A percentile compares a stretch with the other conserved stretches of the same genome.
These are phyloP conservation scores for Phrynocephalus forsythii DNA, from an alignment of 2,797 vertebrate species.

Conservation along the genomic window DNA sequence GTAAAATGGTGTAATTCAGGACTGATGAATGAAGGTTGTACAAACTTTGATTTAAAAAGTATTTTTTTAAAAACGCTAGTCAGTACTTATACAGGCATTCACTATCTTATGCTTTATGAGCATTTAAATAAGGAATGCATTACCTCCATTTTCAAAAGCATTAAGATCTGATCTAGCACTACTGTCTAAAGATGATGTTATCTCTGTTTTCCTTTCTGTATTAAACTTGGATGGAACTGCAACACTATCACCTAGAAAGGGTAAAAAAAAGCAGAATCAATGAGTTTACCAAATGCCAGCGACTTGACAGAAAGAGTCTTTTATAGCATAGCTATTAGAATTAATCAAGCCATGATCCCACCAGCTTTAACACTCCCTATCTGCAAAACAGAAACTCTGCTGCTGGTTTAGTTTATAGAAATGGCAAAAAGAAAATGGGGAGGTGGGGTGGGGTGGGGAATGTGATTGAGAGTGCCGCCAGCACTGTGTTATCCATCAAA, in stretches of 20 bases:
- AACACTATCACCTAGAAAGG: conserved; percentile 64
- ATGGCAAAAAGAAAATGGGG: no score
- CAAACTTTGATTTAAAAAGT: neutral
- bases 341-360: neutral
- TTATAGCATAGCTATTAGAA: neutral
- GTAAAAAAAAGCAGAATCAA: neutral
- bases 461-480: no score
- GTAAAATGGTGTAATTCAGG: neutral
- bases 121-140: conserved; percentile 9
- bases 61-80: neutral
- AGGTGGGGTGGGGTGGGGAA: no score
- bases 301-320: neutral
- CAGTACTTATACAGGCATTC: neutral
- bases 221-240: conserved; percentile 61
- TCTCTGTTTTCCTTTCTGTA: conserved; percentile 57
- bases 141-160: conserved; percentile 73
- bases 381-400: neutral
- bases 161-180: conserved; percentile 56
- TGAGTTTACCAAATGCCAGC: neutral
- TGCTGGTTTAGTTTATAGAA: neutral
- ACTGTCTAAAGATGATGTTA: conserved; percentile 48
- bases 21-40: neutral
- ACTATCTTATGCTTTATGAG: neutral
- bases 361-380: neutral
- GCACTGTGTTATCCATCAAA: conserved; percentile 5